Percentiles rank a stretch among this genome's conserved stretches.
Conservation (phyloP, 2,888 invertebrate species). For the Ceramica pisi region DNA sequence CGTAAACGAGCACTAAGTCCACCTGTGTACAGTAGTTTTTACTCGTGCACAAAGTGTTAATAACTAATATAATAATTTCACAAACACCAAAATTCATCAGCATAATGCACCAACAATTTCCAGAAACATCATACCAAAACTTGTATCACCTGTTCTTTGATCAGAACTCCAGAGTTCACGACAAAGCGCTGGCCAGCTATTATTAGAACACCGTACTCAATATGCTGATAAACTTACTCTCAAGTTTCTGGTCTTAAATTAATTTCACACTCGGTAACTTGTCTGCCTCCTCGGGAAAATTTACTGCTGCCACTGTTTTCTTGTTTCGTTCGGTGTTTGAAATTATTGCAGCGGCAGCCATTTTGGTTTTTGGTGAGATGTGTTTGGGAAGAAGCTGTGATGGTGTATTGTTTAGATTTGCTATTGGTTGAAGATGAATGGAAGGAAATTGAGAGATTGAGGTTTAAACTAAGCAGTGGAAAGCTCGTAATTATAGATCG, state of each 20-base stretch:
- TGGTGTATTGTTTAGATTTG: conserved; percentile 3
- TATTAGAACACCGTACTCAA: conserved; percentile 44
- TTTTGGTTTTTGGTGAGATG: conserved; percentile 10
- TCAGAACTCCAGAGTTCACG: conserved; percentile 8
- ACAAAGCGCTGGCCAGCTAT: conserved; percentile 40
- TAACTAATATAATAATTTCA: too few relatives aligned
- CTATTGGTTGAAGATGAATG: background rate
- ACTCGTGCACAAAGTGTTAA: too few relatives aligned
- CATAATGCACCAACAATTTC: conserved; percentile 4
- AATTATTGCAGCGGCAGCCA: conserved; percentile 13
- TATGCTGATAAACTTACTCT: conserved; percentile 62
- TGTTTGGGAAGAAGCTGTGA: background rate
- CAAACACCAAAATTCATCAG: background rate
- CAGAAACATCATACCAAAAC: conserved; percentile 12
- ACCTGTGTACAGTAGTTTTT: too few relatives aligned
- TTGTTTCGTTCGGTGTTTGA: conserved; percentile 33
- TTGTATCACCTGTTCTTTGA: conserved; percentile 39
- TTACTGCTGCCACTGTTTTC: conserved; percentile 45
- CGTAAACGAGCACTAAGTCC: too few relatives aligned
- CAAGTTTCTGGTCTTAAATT: conserved; percentile 64
- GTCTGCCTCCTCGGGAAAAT: conserved; percentile 41
- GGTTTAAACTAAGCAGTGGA: too few relatives aligned
- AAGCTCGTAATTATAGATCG: too few relatives aligned
- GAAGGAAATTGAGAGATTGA: too few relatives aligned
- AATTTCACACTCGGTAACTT: conserved; percentile 65